Evolutionary conservation across 64 coral and sea anemone genomes (phyloP), one percentile per base, ranked within the genome.

Genomic region (Platygyra sinensis): DNA sequence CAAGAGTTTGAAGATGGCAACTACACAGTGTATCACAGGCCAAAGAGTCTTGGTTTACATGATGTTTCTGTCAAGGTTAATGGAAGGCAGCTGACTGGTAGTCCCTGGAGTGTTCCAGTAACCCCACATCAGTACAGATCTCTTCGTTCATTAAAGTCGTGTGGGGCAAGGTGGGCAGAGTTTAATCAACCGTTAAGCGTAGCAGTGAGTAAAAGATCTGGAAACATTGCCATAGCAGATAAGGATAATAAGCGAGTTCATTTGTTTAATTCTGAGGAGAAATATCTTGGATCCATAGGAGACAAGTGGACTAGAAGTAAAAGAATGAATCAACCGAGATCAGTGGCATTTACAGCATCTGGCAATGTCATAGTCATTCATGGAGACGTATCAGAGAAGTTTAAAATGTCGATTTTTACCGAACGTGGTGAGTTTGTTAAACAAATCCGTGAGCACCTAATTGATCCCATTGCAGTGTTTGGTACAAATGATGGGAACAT

Each of bases 61-160:
- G 52, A 54, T 7, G 10, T 54, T 54, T 8, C 52, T 1, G 52
- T 54, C 52, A 8, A 54, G 6, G 52, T 54, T 54, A 54, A 54
- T 54, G 13, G 13, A 54, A 54, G 10, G 52, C 52, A 2, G 52
- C 52, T 54, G 52, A 54, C 52, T 54, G 52, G 13, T 13, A 54
- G 52, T 54, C 52, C 52, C 1, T 54, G 52, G 52, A 54, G 52
- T 54, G 52, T 54, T 54, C 54, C 10, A 2, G 57, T 73, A n/a
- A 61, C 72, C 24, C 54, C 86, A 77, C 72, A 88, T 30, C 73
- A n/a, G n/a, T n/a, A n/a, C n/a, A n/a, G n/a, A n/a, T n/a, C n/a
- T n/a, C n/a, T n/a, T n/a, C n/a, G n/a, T n/a, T n/a, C n/a, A 61
- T 55, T 88, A 62, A 11, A 11, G 77, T 17, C 57, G 8, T 2